Conservation (phyloP, 2,797 vertebrate species). For the Apodemus agrarius region DNA sequence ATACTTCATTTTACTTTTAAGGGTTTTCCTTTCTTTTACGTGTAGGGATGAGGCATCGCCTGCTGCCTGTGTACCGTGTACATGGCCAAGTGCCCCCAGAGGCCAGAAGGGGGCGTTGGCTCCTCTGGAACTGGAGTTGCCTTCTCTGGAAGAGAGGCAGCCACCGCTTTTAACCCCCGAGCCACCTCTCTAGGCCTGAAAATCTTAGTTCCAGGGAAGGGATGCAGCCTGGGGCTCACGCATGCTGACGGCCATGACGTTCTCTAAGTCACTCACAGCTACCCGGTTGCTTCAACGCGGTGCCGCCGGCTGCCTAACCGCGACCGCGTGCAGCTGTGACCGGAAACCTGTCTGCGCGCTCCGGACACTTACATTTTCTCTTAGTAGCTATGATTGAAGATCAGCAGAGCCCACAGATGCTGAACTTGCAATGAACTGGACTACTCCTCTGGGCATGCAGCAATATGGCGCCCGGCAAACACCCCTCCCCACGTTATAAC, state of each 20-base stretch:
- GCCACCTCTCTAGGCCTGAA: neutral
- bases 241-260: neutral
- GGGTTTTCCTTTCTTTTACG: neutral
- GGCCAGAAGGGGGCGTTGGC: too few relatives aligned
- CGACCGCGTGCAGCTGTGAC: neutral
- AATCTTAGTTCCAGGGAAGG: neutral
- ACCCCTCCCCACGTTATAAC: too few relatives aligned
- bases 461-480: neutral
- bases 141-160: neutral
- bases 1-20: neutral
- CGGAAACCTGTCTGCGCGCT: neutral
- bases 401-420: neutral
- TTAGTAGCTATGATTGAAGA: neutral
- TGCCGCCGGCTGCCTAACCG: too few relatives aligned
- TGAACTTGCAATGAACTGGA: neutral
- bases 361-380: neutral
- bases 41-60: neutral
- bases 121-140: neutral
- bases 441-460: neutral
- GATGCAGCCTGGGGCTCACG: neutral
- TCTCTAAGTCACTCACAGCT: too few relatives aligned
- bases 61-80: too few relatives aligned
- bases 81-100: too few relatives aligned
- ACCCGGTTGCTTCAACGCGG: too few relatives aligned
- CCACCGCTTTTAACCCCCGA: neutral